phyloP scores from a whole-genome alignment of 2,797 vertebrate genomes.

The Novumbra hubbsi region DNA sequence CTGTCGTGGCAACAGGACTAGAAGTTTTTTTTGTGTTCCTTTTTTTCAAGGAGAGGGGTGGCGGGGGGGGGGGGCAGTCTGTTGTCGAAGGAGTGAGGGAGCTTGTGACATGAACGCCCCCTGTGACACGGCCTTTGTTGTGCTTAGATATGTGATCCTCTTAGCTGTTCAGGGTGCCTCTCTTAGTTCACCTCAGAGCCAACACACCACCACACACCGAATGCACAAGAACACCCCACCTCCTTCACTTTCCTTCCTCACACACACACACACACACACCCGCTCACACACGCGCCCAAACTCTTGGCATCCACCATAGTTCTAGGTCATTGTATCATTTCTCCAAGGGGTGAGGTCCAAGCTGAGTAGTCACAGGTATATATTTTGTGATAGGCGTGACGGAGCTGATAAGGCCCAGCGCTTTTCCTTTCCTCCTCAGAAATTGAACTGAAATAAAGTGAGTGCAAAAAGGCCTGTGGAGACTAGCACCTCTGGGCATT shows the following conservation, averaged over 20 bases:
- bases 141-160: slow-evolving; percentile 97
- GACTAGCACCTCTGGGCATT: slow-evolving; percentile 89
- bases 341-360: not conserved
- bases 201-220: slow-evolving; percentile 22
- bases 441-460: slow-evolving; percentile 95
- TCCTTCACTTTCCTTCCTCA: slow-evolving; percentile 16
- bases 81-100: slow-evolving; percentile 83
- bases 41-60: slow-evolving; percentile 67
- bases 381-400: slow-evolving; percentile 54
- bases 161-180: slow-evolving; percentile 85
- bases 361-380: not conserved
- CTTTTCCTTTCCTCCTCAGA: slow-evolving; percentile 26
- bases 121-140: slow-evolving; percentile 97
- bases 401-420: slow-evolving; percentile 78
- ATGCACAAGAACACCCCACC: slow-evolving; percentile 12
- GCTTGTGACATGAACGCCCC: slow-evolving; percentile 90
- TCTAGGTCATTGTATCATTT: not conserved
- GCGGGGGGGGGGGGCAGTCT: slow-evolving; percentile 47
- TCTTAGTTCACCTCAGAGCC: slow-evolving; percentile 5
- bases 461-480: slow-evolving; percentile 90
- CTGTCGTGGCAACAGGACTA: slow-evolving; percentile 93
- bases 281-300: not conserved
- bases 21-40: slow-evolving; percentile 67
- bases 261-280: slow-evolving; percentile 2
- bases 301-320: not conserved